These are phyloP conservation scores for Harpagoxenus sublaevis DNA, from an alignment of 2,888 invertebrate genomes.

Conservation along the genomic window DNA sequence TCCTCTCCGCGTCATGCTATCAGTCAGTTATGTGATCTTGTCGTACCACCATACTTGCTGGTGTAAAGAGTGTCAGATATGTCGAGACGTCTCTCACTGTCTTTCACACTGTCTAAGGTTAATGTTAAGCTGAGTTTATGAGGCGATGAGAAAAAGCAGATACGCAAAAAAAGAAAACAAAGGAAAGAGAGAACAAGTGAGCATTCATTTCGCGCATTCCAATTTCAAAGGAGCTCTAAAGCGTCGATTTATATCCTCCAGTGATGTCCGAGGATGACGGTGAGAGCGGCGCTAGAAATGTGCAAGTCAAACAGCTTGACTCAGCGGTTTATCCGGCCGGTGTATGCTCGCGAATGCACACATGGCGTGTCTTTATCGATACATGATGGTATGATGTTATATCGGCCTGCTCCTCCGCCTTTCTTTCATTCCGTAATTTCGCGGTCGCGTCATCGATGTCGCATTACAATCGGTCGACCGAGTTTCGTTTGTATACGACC, in stretches of 20 bases:
- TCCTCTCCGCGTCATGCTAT: not conserved
- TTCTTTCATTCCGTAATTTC: conserved; percentile 5
- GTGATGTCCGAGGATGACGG: conserved; percentile 76
- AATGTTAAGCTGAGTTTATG: conserved; percentile 7
- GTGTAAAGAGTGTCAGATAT: not conserved
- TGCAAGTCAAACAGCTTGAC: conserved; percentile 85
- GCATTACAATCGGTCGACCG: not conserved
- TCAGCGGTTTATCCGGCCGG: conserved; percentile 82
- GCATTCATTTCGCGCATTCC: conserved; percentile 80
- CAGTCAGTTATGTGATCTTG: not conserved
- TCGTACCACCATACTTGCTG: not conserved
- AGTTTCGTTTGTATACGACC: not conserved
- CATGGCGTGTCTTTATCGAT: conserved; percentile 71
- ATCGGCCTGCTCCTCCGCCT: not conserved
- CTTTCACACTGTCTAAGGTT: not conserved
- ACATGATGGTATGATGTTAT: conserved; percentile 37
- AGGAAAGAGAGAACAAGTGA: conserved; percentile 3
- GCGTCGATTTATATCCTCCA: conserved; percentile 82
- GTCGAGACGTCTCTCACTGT: not conserved
- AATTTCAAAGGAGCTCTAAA: conserved; percentile 83
- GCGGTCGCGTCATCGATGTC: not conserved
- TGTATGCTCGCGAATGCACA: conserved; percentile 70
- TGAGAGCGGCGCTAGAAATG: conserved; percentile 82
- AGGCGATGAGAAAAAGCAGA: not conserved
- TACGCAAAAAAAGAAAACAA: not conserved